Percentiles rank a stretch among this genome's conserved stretches.
Evolutionary conservation across 1,140 invertebrate species (phyloP).

Genomic region (Bombus superbus): DNA sequence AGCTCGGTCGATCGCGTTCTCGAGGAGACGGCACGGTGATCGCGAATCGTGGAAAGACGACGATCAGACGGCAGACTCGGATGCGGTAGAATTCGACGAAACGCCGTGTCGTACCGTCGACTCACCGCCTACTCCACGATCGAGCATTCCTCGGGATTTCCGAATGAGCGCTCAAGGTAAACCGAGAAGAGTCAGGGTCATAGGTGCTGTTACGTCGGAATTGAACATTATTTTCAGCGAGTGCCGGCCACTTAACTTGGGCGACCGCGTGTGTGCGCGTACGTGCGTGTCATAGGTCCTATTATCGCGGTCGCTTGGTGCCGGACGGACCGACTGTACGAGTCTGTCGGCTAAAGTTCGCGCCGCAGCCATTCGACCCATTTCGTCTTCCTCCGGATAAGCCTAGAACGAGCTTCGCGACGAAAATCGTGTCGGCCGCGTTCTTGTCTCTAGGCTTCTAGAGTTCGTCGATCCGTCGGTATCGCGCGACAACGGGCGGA

Average conservation of each 20-base stretch:
- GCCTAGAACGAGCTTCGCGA: neutral
- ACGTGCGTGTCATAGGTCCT: slow-evolving; percentile 72
- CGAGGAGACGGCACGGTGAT: neutral
- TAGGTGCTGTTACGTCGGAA: slow-evolving; percentile 70
- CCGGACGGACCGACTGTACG: slow-evolving; percentile 68
- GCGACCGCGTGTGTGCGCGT: slow-evolving; percentile 36
- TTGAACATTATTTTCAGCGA: slow-evolving; percentile 75
- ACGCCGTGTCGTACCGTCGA: neutral
- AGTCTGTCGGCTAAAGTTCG: slow-evolving; percentile 58
- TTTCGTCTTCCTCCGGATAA: slow-evolving; percentile 28
- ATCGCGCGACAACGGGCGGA: neutral
- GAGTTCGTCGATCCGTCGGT: neutral
- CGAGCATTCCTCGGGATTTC: slow-evolving; percentile 40
- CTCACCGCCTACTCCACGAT: neutral
- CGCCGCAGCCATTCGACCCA: slow-evolving; percentile 38
- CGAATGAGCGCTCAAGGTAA: slow-evolving; percentile 65
- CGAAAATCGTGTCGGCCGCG: neutral
- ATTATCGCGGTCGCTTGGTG: slow-evolving; percentile 75
- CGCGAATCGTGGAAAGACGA: neutral
- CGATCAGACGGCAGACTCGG: no score
- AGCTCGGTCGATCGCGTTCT: neutral
- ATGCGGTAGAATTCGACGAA: neutral
- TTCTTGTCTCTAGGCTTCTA: neutral
- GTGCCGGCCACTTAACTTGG: slow-evolving; percentile 67
- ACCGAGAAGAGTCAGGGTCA: slow-evolving; percentile 65